Percentiles rank a stretch among this genome's conserved stretches.
phyloP scores from a whole-genome alignment of 2,797 vertebrate genomes.

The Odontamblyopus rebecca region DNA sequence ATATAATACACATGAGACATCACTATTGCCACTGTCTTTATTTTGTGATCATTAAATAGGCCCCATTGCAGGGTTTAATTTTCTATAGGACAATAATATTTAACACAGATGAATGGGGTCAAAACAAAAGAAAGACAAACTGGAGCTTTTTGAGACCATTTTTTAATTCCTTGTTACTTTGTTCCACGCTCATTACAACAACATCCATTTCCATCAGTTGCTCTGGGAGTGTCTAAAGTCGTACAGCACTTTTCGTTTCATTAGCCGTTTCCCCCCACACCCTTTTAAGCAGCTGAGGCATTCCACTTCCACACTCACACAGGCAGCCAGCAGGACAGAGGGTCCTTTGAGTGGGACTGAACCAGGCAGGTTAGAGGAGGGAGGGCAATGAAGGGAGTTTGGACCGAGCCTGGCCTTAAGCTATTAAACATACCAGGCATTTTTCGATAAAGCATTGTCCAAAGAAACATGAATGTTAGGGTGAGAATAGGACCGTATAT shows the following conservation, averaged over 20 bases:
- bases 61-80: too few relatives aligned
- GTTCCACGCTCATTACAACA: not conserved
- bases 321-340: slow-evolving; percentile 75
- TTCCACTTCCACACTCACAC: slow-evolving; percentile 72
- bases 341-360: slow-evolving; percentile 69
- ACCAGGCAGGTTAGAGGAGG: slow-evolving; percentile 24
- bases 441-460: slow-evolving; percentile 25
- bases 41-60: too few relatives aligned
- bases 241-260: slow-evolving; percentile 71
- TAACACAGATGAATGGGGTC: too few relatives aligned
- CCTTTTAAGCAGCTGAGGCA: slow-evolving; percentile 75
- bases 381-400: slow-evolving; percentile 61
- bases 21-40: too few relatives aligned
- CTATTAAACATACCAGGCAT: slow-evolving; percentile 53
- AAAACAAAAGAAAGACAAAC: too few relatives aligned
- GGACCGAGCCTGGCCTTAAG: slow-evolving; percentile 40
- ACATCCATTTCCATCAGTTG: slow-evolving; percentile 32
- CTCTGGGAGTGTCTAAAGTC: slow-evolving; percentile 59
- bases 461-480: slow-evolving; percentile 12
- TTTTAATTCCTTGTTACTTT: not conserved
- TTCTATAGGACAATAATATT: too few relatives aligned
- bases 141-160: not conserved
- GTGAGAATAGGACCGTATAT: not conserved
- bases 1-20: too few relatives aligned
- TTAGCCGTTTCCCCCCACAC: slow-evolving; percentile 61